Evolutionary conservation across 2,113 vertebrate species (phyloP), one percentile per base, ranked within the genome.

Genomic region (Narcine bancroftii): DNA sequence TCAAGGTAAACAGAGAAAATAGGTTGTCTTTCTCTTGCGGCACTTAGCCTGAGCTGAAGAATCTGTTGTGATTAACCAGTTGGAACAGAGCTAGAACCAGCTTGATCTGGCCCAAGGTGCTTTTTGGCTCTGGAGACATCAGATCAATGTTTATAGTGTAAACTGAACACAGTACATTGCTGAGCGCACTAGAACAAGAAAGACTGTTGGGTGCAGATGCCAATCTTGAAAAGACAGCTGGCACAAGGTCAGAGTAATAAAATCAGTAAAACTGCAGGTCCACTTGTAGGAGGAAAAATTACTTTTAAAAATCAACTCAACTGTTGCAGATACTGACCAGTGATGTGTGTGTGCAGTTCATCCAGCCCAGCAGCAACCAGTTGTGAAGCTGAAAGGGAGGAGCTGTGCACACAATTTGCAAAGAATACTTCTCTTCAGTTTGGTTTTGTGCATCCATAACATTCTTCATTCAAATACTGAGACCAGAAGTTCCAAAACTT

Each of bases 121-220:
- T 33, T n/a, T 56, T 87, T 36, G 81, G 81, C 56, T 36, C 45
- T 45, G 0, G 24, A 81, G 45, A n/a, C 81, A 60, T 15, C 81
- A 60, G 81, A 60, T 87, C 81, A 60, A 66, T 93, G 92, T 94
- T 93, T 93, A 92, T 92, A 93, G 92, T 93, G 77, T 94, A 93
- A 92, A 72, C 93, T 71, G 39, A 89, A 3, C 93, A 9, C n/a
- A 45, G 65, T 33, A 89, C 0, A 0, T 76, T 92, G 39, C 3
- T 19, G 72, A 50, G 73, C 33, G 3, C 7, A 33, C 11, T 26
- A 71, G 29, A 10, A 65, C 6, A 91, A 33, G 81, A 60, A 36
- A 19, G 29, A n/a, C 29, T 6, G 47, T 83, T 56, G 47, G 53
- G 81, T 87, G 29, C 81, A 87, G 53, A n/a, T 87, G 45, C 21